These are phyloP conservation scores for Hypena proboscidalis DNA, from an alignment of 2,888 invertebrate genomes.

Conservation along the genomic window DNA sequence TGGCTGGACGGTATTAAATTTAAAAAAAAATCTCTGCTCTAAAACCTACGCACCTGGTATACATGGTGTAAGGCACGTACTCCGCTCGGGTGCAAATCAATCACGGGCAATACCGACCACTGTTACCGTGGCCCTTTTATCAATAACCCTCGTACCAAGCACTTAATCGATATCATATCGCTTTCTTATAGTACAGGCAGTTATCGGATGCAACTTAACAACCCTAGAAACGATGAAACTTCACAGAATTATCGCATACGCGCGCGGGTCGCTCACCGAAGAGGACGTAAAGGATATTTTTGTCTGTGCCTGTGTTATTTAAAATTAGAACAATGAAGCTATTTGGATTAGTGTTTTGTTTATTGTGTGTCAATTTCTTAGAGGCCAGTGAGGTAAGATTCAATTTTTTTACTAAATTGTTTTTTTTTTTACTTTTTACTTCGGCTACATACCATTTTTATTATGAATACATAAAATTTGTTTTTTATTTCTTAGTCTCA, in stretches of 20 bases:
- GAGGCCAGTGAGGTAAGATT: slow-evolving; percentile 49
- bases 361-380: slow-evolving; percentile 40
- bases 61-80: too few species aligned
- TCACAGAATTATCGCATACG: slow-evolving; percentile 11
- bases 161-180: background rate
- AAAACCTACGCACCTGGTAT: too few species aligned
- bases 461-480: background rate
- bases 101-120: too few species aligned
- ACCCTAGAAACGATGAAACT: slow-evolving; percentile 9
- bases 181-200: slow-evolving; percentile 17
- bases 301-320: slow-evolving; percentile 26
- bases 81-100: too few species aligned
- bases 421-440: background rate
- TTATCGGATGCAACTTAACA: slow-evolving; percentile 34
- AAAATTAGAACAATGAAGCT: slow-evolving; percentile 43
- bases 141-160: slow-evolving; percentile 19
- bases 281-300: slow-evolving; percentile 22
- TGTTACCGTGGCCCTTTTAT: too few species aligned
- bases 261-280: slow-evolving; percentile 18
- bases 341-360: slow-evolving; percentile 43
- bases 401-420: slow-evolving; percentile 12
- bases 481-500: too few species aligned
- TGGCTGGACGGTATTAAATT: too few species aligned
- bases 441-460: background rate
- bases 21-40: too few species aligned